Evolutionary conservation across 2,888 invertebrate species (phyloP), one percentile per base, ranked within the genome.

Genomic region (Bibio marci): DNA sequence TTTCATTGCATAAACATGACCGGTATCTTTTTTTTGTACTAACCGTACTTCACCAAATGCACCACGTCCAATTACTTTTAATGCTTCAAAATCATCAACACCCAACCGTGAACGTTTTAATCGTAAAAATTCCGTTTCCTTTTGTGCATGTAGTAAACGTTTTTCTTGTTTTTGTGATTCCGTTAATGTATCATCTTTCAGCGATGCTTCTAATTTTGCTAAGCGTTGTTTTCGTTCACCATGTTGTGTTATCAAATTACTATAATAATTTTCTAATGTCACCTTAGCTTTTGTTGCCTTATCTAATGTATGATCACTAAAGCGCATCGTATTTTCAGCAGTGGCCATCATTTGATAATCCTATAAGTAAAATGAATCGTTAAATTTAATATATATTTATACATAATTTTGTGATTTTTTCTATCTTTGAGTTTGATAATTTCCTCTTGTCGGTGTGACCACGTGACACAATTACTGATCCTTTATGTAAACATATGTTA

Each of bases 1-100:
- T 67, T 99, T 98, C 98, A 98, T 98, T 30, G 98, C 98, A 63
- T 97, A 98, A 38, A 99, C 91, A 65, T 98, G 97, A 4, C 98
- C 98, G 2, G 97, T 98, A 63, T 99, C 98, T 63, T 92, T 92
- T 65, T 99, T 99, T 67, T 99, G 98, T 39, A 97, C 98, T 43
- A 99, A 70, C 47, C 98, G 80, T 41, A 97, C 97, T 64, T 90
- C 88, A 19, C 90, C 88, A 57, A 90, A 90, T 35, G 88, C 90
- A 32, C 88, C 90, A 49, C 87, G 71, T n/a, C 88, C 90, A 52
- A 88, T 88, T 46, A 94, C 88, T 69, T 97, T 98, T 43, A 99
- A 70, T 12, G 97, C 91, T 60, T 95, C 95, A 59, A 98, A 98
- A 65, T 98, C 97, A 63, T 94, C 91, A 19, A 97, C 95, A 34